These are phyloP conservation scores for Chrysocyon brachyurus DNA, from an alignment of 2,797 vertebrate genomes.

Conservation along the genomic window DNA sequence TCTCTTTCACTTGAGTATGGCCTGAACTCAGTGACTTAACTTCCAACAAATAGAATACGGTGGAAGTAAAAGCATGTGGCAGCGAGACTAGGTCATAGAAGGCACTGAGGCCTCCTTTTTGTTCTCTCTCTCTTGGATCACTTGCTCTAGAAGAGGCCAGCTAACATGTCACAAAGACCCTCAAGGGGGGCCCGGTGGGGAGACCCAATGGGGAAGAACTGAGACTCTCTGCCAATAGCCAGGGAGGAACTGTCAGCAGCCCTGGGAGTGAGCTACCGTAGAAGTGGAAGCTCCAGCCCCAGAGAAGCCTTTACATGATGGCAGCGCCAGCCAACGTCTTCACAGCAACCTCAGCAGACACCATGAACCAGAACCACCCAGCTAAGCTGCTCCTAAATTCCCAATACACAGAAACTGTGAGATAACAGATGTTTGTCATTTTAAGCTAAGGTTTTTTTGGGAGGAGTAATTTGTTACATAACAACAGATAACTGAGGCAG, in stretches of 20 bases:
- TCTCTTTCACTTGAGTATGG: neutral
- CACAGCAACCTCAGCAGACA: neutral
- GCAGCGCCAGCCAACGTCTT: neutral
- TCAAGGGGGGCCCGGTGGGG: neutral
- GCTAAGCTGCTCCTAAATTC: neutral
- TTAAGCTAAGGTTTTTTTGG: neutral
- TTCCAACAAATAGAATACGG: neutral
- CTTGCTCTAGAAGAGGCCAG: neutral
- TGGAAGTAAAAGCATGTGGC: neutral
- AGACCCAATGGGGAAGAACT: neutral
- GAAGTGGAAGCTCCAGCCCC: neutral
- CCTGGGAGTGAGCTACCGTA: neutral
- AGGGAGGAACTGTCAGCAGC: neutral
- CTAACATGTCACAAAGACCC: neutral
- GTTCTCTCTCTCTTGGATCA: neutral
- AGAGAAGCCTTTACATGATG: neutral
- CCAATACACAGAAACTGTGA: neutral
- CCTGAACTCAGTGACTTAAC: neutral
- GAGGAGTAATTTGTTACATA: neutral
- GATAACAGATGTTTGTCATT: neutral
- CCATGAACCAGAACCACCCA: neutral
- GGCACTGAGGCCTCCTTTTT: neutral
- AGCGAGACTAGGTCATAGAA: neutral
- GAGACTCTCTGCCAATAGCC: neutral
- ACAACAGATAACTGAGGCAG: neutral